Evolutionary conservation across 2,797 vertebrate genomes (phyloP).

Genomic region (Sarcophilus harrisii): DNA sequence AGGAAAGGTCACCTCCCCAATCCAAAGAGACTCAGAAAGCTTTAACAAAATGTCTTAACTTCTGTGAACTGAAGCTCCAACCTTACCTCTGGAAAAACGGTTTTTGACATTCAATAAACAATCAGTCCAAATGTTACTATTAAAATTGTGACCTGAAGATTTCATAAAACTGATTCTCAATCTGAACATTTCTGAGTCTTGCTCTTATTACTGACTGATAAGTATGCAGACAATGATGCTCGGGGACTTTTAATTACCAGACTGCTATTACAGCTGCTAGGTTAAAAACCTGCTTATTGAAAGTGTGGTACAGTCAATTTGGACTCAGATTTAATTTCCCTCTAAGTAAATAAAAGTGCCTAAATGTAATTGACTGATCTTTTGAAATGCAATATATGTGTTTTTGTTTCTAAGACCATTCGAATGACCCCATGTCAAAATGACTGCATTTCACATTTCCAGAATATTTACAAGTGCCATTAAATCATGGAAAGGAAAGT

Average conservation of each 20-base stretch:
- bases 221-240: constrained; percentile 67
- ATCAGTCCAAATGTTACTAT: constrained; percentile 49
- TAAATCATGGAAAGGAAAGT: constrained; percentile 61
- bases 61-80: constrained; percentile 21
- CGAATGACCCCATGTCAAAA: constrained; percentile 74
- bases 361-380: constrained; percentile 71
- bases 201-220: constrained; percentile 71
- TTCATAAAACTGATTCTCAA: constrained; percentile 50
- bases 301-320: constrained; percentile 72
- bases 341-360: constrained; percentile 77
- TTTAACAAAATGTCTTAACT: background rate
- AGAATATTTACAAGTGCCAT: constrained; percentile 75
- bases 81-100: background rate
- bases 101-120: constrained; percentile 51
- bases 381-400: constrained; percentile 37
- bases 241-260: constrained; percentile 68
- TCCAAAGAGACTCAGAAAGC: constrained; percentile 53
- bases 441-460: constrained; percentile 71
- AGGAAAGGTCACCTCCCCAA: constrained; percentile 55
- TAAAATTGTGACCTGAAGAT: constrained; percentile 52
- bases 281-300: constrained; percentile 73
- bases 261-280: constrained; percentile 60
- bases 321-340: constrained; percentile 76
- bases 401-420: constrained; percentile 69
- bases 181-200: constrained; percentile 62